Conservation (phyloP, 2,888 invertebrate species). For the Volucella zonaria region DNA sequence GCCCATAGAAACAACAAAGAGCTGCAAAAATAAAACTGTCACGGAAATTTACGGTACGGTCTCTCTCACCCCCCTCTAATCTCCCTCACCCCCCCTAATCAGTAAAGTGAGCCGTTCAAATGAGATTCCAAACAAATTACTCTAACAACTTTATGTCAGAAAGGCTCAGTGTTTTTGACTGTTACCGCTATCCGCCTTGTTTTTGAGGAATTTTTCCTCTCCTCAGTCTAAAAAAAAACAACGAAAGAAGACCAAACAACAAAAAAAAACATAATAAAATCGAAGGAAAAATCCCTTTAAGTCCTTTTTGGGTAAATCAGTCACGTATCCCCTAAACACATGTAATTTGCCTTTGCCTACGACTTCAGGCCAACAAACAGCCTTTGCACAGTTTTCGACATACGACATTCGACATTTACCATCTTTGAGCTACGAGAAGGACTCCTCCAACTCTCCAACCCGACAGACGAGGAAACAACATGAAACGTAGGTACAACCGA, state of each 20-base stretch:
- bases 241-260: neutral
- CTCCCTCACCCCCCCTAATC: constrained; percentile 29
- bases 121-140: constrained; percentile 58
- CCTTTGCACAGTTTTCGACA: neutral
- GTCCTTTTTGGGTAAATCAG: constrained; percentile 54
- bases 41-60: constrained; percentile 34
- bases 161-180: constrained; percentile 38
- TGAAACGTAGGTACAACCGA: constrained; percentile 35
- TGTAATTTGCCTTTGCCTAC: constrained; percentile 64
- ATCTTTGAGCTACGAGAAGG: no score
- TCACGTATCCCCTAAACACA: constrained; percentile 66
- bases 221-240: constrained; percentile 4
- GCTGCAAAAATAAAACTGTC: constrained; percentile 28
- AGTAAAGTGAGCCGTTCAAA: constrained; percentile 26
- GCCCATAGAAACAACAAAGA: constrained; percentile 14
- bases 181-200: neutral
- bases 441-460: neutral
- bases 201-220: neutral
- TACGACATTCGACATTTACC: no score
- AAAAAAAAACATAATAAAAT: constrained; percentile 3
- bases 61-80: constrained; percentile 28
- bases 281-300: constrained; percentile 20
- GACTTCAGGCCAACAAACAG: constrained; percentile 5
- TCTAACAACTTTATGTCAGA: constrained; percentile 53
- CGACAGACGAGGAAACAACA: constrained; percentile 24